phyloP scores from a whole-genome alignment of 1,140 invertebrate species.

The Bombus confusus region DNA sequence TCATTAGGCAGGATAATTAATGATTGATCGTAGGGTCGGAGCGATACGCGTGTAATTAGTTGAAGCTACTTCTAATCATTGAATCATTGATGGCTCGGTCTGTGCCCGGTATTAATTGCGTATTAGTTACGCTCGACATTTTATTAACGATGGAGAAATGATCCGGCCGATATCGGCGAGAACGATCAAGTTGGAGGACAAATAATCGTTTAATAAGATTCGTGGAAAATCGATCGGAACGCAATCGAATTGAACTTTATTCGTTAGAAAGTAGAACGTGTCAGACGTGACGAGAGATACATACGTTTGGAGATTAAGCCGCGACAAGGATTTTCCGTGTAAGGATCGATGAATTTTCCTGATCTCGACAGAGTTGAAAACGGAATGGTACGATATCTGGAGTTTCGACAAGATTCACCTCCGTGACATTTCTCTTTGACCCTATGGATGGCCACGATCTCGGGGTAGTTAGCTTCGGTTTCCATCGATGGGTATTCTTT shows the following conservation, averaged over 20 bases:
- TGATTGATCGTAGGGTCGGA: not conserved
- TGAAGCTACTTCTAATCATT: slow-evolving; percentile 28
- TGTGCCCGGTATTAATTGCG: not conserved
- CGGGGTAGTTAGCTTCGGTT: not conserved
- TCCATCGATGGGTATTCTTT: slow-evolving; percentile 8
- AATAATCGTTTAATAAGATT: not conserved
- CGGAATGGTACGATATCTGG: not conserved
- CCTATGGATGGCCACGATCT: not conserved
- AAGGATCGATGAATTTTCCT: slow-evolving; percentile 30
- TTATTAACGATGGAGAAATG: not conserved
- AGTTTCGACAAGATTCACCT: slow-evolving; percentile 20
- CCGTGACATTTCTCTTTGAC: not conserved
- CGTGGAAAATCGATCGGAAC: not conserved
- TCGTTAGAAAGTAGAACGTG: not conserved
- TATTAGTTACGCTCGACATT: not conserved
- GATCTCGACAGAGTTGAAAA: not conserved
- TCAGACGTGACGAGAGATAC: not conserved
- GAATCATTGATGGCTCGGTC: not conserved
- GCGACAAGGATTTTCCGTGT: not conserved
- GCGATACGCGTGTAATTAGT: slow-evolving; percentile 6
- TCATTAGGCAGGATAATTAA: slow-evolving; percentile 35
- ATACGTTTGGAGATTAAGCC: not conserved
- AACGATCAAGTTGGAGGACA: not conserved
- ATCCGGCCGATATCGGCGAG: not conserved
- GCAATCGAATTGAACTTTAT: not conserved